Evolutionary conservation across 2,888 invertebrate species (phyloP).

Genomic region (Venustoraphidia nigricollis): DNA sequence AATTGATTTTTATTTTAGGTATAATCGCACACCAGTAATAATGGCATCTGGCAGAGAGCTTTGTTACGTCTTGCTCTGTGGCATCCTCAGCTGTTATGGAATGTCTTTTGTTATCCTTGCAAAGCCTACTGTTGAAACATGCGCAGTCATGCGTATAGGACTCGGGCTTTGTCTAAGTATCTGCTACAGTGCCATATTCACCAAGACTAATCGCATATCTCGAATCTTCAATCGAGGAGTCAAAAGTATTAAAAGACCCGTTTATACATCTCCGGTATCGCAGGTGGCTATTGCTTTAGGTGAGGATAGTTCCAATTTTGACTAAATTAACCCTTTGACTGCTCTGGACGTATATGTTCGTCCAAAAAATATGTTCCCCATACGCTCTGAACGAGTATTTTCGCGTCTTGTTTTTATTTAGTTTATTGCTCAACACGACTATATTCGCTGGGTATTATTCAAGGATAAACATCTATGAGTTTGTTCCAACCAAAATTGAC

Average conservation of each 20-base stretch:
- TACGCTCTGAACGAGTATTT: too few relatives aligned
- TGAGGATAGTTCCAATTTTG: constrained; percentile 21
- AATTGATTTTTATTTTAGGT: constrained; percentile 19
- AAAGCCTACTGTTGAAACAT: constrained; percentile 45
- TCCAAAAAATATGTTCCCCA: too few relatives aligned
- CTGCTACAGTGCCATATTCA: constrained; percentile 59
- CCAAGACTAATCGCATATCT: constrained; percentile 60
- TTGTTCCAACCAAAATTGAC: too few relatives aligned
- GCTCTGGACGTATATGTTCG: too few relatives aligned
- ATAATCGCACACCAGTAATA: constrained; percentile 48
- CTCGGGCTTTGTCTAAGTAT: constrained; percentile 56
- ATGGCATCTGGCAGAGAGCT: constrained; percentile 66
- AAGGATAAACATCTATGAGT: too few relatives aligned
- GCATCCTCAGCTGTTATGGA: constrained; percentile 51
- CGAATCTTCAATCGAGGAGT: constrained; percentile 57
- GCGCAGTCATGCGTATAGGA: constrained; percentile 47
- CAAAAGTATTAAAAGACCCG: constrained; percentile 52
- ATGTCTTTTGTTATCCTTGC: constrained; percentile 57
- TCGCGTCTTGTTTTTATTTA: too few relatives aligned
- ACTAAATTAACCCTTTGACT: too few relatives aligned
- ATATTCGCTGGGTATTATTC: too few relatives aligned
- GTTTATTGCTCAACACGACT: too few relatives aligned
- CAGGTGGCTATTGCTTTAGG: constrained; percentile 55
- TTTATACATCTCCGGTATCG: constrained; percentile 59
- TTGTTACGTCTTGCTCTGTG: constrained; percentile 57